These are phyloP conservation scores for Pelvicachromis taeniatus DNA, from an alignment of 2,113 vertebrate species.

Conservation along the genomic window DNA sequence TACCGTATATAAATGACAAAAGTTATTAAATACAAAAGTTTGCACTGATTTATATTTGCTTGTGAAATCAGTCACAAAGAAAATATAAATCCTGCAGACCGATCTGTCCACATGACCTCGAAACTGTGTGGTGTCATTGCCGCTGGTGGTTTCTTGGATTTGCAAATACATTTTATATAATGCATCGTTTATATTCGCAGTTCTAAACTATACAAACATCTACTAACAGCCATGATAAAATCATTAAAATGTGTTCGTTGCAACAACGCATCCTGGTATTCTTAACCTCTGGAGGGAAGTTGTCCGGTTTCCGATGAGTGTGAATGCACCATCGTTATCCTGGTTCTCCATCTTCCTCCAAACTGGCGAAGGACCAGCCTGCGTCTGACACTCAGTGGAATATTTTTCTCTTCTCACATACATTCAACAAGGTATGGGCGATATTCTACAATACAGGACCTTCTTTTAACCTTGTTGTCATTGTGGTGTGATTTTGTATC, in stretches of 20 bases:
- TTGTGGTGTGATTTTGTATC: not conserved
- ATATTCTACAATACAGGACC: not conserved
- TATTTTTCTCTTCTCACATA: not conserved
- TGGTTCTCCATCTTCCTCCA: constrained; percentile 62
- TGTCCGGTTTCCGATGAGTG: rapidly evolving
- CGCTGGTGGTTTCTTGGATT: not conserved
- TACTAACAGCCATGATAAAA: not conserved
- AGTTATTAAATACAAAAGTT: not conserved
- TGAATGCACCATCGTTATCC: constrained; percentile 23
- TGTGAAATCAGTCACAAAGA: not conserved
- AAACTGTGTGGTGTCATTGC: not conserved
- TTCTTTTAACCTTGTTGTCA: rapidly evolving
- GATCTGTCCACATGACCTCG: not conserved
- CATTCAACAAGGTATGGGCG: not conserved
- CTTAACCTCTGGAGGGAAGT: not conserved
- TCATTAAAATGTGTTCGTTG: not conserved
- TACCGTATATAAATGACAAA: not conserved
- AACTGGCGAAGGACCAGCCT: constrained; percentile 23
- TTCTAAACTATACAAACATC: not conserved
- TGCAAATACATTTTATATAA: not conserved
- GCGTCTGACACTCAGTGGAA: not conserved
- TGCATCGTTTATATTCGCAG: not conserved
- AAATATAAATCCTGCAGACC: not conserved
- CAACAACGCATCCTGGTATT: not conserved
- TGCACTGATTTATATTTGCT: not conserved